phyloP scores from a whole-genome alignment of 1,140 invertebrate species.

The Acyrthosiphon pisum region DNA sequence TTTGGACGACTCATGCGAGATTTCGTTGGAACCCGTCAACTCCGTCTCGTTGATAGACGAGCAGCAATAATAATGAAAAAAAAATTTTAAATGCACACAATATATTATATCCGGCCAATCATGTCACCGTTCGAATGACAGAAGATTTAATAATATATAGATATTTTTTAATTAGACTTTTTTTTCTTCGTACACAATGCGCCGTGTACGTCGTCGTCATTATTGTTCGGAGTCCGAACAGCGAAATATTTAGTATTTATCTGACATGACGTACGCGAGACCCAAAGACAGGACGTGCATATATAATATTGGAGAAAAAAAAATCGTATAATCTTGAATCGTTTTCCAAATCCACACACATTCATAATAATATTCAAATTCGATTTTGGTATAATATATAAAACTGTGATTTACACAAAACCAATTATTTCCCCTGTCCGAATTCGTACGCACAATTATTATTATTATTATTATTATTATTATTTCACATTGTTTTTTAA shows the following conservation, averaged over 20 bases:
- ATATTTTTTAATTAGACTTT: constrained; percentile 29
- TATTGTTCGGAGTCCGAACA: not conserved
- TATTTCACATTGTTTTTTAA: constrained; percentile 6
- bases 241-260: not conserved
- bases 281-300: not conserved
- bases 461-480: not conserved
- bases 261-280: not conserved
- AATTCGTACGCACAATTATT: not conserved
- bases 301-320: not conserved
- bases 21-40: not conserved
- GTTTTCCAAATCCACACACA: not conserved
- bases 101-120: constrained; percentile 13
- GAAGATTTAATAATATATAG: constrained; percentile 18
- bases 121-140: not conserved
- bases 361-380: not conserved
- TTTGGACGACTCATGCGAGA: not conserved
- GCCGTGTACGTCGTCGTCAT: not conserved
- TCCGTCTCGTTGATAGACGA: constrained; percentile 13
- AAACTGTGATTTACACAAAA: not conserved
- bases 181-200: not conserved
- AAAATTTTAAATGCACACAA: not conserved
- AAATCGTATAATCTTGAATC: not conserved
- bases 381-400: too few species aligned
- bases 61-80: not conserved
- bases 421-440: constrained; percentile 1